Evolutionary conservation across 2,797 vertebrate species (phyloP).

Genomic region (Rhadinocentrus ornatus): DNA sequence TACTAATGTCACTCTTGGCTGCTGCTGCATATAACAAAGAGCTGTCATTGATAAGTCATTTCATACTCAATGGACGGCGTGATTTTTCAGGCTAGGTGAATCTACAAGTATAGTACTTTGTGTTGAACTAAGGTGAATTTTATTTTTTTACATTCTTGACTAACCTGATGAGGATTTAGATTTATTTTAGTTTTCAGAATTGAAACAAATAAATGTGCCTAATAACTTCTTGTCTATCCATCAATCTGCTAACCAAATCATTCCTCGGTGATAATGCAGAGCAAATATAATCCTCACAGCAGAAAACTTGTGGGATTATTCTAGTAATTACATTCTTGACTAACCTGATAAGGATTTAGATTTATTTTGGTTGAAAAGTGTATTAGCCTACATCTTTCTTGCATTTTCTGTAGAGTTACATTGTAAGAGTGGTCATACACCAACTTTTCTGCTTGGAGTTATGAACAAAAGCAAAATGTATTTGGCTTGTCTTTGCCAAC

Average conservation of each 20-base stretch:
- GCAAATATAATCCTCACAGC: slow-evolving; percentile 13
- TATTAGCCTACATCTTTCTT: slow-evolving; percentile 13
- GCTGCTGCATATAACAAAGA: slow-evolving; percentile 76
- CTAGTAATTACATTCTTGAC: slow-evolving; percentile 17
- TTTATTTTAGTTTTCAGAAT: neutral
- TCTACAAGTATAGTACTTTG: slow-evolving; percentile 19
- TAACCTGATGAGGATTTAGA: neutral
- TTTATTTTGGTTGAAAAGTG: slow-evolving; percentile 5
- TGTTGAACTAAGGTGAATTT: slow-evolving; percentile 20
- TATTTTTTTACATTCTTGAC: slow-evolving; percentile 1
- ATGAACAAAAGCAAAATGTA: slow-evolving; percentile 38
- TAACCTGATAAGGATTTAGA: neutral
- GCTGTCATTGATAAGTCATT: slow-evolving; percentile 82
- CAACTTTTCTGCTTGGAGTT: slow-evolving; percentile 26
- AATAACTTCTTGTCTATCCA: neutral
- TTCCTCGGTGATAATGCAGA: neutral
- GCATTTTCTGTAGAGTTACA: slow-evolving; percentile 18
- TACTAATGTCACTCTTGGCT: slow-evolving; percentile 80
- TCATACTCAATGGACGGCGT: slow-evolving; percentile 69
- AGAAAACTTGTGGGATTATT: slow-evolving; percentile 19
- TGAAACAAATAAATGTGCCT: slow-evolving; percentile 13
- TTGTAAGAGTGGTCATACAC: slow-evolving; percentile 15
- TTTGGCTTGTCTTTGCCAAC: no score
- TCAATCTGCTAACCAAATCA: slow-evolving; percentile 11
- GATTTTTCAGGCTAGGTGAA: slow-evolving; percentile 57